A percentile compares a stretch with the other conserved stretches of the same genome.
These are phyloP conservation scores for Stenchaetothrips biformis DNA, from an alignment of 2,888 invertebrate genomes.

Conservation along the genomic window DNA sequence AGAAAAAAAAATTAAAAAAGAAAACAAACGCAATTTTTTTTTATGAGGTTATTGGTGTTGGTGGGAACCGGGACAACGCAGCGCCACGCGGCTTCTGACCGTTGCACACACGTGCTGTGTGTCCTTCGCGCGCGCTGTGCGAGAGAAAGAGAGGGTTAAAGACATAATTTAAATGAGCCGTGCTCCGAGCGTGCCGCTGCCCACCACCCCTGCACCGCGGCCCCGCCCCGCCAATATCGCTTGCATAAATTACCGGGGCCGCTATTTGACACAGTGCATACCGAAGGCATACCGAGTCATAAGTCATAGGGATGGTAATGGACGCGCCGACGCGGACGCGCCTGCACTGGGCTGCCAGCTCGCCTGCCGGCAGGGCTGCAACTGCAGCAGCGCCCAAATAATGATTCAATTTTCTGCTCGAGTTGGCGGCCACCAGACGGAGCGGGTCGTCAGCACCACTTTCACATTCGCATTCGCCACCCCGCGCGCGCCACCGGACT, in stretches of 20 bases:
- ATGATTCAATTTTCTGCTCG: conserved; percentile 9
- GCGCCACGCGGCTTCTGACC: background rate
- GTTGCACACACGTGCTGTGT: too few relatives aligned
- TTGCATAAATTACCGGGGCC: background rate
- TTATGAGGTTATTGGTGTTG: too few relatives aligned
- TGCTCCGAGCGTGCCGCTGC: background rate
- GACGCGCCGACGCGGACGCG: background rate
- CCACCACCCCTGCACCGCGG: background rate
- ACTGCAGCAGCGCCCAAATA: too few relatives aligned
- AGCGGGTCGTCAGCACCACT: background rate
- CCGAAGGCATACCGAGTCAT: background rate
- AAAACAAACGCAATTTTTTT: too few relatives aligned
- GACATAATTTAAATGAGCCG: background rate
- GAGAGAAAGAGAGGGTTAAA: background rate
- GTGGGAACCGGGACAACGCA: background rate
- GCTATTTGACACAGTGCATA: background rate
- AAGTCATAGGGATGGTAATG: background rate
- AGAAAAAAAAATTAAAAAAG: too few relatives aligned
- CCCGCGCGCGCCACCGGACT: too few relatives aligned
- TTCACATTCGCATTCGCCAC: too few relatives aligned
- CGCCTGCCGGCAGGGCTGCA: too few relatives aligned
- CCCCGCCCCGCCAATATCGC: conserved; percentile 9
- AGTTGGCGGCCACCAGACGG: conserved; percentile 5
- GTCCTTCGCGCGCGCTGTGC: too few relatives aligned
- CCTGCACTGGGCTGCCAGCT: too few relatives aligned